phyloP scores from a whole-genome alignment of 23 tunicate species.

The Aplidium turbinatum region DNA sequence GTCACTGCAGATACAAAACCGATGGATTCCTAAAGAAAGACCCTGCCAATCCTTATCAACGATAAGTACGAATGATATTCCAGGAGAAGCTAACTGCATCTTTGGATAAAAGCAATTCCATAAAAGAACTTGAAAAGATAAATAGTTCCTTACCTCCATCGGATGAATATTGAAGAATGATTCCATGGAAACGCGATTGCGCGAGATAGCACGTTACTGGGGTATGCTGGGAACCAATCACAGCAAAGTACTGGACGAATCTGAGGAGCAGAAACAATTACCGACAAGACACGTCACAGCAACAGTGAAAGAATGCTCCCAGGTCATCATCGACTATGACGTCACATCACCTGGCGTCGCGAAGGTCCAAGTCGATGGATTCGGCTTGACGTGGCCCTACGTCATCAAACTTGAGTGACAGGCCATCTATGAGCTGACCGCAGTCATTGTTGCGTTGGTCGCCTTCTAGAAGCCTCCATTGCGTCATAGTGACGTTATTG shows the following conservation, averaged over 20 bases:
- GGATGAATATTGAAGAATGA: slow-evolving; percentile 76
- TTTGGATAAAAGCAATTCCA: neutral
- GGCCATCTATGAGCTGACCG: slow-evolving; percentile 64
- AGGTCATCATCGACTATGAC: neutral
- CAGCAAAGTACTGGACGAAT: slow-evolving; percentile 75
- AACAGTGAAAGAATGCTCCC: neutral
- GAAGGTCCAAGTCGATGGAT: slow-evolving; percentile 58
- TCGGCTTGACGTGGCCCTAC: slow-evolving; percentile 77
- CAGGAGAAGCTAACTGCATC: too few relatives aligned
- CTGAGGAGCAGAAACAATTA: slow-evolving; percentile 14
- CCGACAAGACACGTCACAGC: neutral
- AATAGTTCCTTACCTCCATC: slow-evolving; percentile 63
- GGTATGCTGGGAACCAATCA: slow-evolving; percentile 36
- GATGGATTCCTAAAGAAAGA: too few relatives aligned
- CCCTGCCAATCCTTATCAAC: too few relatives aligned
- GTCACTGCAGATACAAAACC: too few relatives aligned
- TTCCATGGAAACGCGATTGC: slow-evolving; percentile 50
- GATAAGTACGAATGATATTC: too few relatives aligned
- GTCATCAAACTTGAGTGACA: slow-evolving; percentile 57
- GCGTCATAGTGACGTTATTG: slow-evolving; percentile 2
- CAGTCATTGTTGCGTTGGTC: slow-evolving; percentile 35
- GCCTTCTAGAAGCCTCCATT: slow-evolving; percentile 55
- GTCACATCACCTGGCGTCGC: slow-evolving; percentile 67
- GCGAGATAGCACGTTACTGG: slow-evolving; percentile 43
- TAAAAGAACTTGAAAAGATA: neutral